A percentile compares a stretch with the other conserved stretches of the same genome.
phyloP scores from a whole-genome alignment of 2,113 vertebrate species.

The Rhinichthys klamathensis region DNA sequence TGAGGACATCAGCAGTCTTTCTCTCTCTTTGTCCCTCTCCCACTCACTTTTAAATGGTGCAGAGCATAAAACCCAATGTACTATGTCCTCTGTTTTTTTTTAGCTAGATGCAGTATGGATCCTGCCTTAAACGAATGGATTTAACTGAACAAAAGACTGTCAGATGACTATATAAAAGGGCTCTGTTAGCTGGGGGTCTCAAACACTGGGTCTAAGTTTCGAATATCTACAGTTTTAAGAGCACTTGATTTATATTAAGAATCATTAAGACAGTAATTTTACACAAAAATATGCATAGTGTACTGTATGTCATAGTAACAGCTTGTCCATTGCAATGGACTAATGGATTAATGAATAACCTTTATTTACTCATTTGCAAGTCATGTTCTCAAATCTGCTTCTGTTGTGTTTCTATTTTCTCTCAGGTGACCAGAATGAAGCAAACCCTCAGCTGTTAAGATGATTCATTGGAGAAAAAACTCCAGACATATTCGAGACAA shows the following conservation, averaged over 20 bases:
- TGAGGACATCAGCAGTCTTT: constrained; percentile 25
- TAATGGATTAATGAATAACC: constrained; percentile 1
- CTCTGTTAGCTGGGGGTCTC: constrained; percentile 34
- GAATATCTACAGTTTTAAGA: neutral
- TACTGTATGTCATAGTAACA: neutral
- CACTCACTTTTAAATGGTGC: constrained; percentile 40
- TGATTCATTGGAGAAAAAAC: constrained; percentile 40
- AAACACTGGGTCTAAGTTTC: constrained; percentile 10
- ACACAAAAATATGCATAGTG: neutral
- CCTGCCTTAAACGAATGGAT: constrained; percentile 30
- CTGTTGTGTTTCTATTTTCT: constrained; percentile 39
- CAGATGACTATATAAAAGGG: constrained; percentile 37
- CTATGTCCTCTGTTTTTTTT: constrained; percentile 32
- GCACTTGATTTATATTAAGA: neutral
- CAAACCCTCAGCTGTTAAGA: constrained; percentile 22
- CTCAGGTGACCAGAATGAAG: constrained; percentile 61
- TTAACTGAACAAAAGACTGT: constrained; percentile 38
- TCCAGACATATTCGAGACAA: constrained; percentile 52
- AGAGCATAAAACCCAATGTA: constrained; percentile 33
- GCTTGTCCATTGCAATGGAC: neutral
- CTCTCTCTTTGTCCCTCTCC: constrained; percentile 8
- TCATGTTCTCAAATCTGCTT: constrained; percentile 14
- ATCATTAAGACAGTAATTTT: neutral
- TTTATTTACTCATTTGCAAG: constrained; percentile 22
- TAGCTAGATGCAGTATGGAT: constrained; percentile 36